Evolutionary conservation across 2,113 vertebrate species (phyloP).

Genomic region (Tachysurus fulvidraco): DNA sequence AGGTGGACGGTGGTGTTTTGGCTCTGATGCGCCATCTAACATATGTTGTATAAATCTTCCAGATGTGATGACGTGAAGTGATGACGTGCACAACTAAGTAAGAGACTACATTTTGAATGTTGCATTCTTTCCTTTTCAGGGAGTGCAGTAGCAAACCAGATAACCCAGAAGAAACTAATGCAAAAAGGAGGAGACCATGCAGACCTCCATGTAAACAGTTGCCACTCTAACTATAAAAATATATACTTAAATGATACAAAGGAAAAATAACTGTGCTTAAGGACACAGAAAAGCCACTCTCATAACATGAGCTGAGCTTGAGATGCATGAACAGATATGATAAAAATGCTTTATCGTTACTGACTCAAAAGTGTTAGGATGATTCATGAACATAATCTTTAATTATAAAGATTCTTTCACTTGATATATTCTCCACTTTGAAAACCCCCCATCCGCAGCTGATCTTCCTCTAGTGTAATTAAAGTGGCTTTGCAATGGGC

Average conservation of each 20-base stretch:
- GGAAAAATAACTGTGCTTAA: background rate
- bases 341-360: background rate
- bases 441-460: background rate
- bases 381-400: background rate
- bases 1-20: background rate
- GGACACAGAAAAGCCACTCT: too few relatives aligned
- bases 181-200: background rate
- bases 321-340: too few relatives aligned
- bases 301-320: background rate
- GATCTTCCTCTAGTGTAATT: slow-evolving; percentile 23
- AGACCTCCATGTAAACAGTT: background rate
- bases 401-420: background rate
- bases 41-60: background rate
- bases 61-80: background rate
- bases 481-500: slow-evolving; percentile 12
- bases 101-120: background rate
- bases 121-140: background rate
- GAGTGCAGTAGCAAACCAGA: background rate
- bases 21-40: background rate
- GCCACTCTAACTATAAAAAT: background rate
- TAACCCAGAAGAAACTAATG: background rate
- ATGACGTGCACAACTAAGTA: background rate
- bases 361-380: too few relatives aligned
- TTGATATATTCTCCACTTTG: background rate
- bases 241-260: background rate